A percentile compares a stretch with the other conserved stretches of the same genome.
Evolutionary conservation across 2,113 vertebrate species (phyloP).

Genomic region (Euleptes europaea): DNA sequence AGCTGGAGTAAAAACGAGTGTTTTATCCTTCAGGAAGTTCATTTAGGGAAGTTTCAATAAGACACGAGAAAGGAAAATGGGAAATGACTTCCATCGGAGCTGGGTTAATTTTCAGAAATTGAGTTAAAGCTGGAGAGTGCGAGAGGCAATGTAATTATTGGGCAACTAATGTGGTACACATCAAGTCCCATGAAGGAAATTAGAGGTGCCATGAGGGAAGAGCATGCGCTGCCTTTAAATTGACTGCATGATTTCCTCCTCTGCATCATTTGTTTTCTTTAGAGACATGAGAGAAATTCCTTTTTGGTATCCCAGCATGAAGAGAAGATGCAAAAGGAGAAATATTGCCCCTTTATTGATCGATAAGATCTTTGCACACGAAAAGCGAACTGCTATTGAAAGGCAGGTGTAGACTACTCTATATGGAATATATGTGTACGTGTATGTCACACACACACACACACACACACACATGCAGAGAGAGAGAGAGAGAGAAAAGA

Average conservation of each 20-base stretch:
- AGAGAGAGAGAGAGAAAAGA: too few species aligned
- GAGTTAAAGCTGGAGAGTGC: conserved; percentile 19
- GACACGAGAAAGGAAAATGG: conserved; percentile 35
- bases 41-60: conserved; percentile 42
- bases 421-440: too few species aligned
- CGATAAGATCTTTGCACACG: not conserved
- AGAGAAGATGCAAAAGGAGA: not conserved
- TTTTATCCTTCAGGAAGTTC: conserved; percentile 38
- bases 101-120: conserved; percentile 28
- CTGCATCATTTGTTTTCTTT: conserved; percentile 20
- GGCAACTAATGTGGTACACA: conserved; percentile 36
- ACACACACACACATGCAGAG: too few species aligned
- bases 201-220: conserved; percentile 2
- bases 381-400: not conserved
- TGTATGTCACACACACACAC: too few species aligned
- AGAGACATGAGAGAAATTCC: not conserved
- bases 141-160: conserved; percentile 45
- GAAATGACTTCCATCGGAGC: conserved; percentile 9
- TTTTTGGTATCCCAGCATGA: not conserved
- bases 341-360: not conserved
- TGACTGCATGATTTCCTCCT: conserved; percentile 3
- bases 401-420: not conserved
- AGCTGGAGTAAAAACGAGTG: not conserved
- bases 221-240: conserved; percentile 25
- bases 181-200: conserved; percentile 46